Base-by-base conservation (phyloP, 2,888 invertebrate species). In the Sinopyrophorus schimmeli region DNA sequence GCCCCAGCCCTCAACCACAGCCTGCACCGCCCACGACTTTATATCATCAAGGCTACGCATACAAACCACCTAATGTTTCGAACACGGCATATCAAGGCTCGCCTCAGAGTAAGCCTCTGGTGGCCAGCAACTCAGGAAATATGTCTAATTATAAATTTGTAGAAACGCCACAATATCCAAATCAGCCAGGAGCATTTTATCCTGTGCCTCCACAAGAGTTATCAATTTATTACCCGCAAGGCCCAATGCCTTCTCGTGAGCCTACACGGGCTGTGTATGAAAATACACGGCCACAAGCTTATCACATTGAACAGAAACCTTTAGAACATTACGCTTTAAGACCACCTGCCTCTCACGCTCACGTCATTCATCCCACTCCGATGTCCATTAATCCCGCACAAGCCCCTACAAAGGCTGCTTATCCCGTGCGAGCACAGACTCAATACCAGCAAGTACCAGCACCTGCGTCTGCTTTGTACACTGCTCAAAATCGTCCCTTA, bases 341-440 rank as follows among this genome's bases (percentile, higher is more conserved):
- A 37, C 77, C 78, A 1, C 72, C 76, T 9, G 53, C 68, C 3
- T 64, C 66, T 3, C 70, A 67, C 47, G 74, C 76, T 46, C 80
- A 80, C 55, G 77, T 80, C n/a, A 75, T 80, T 34, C 80, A 80
- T 59, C 76, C 77, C 17, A 76, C 77, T 34, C 70, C 77, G 4
- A 77, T 81, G 54, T 77, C 80, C 1, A 76, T 80, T 49, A 80
- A 76, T 60, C 78, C 80, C 49, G 76, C 77, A 14, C 77, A 77
- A 16, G 77, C 78, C 62, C 81, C 82, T 48, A 74, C 83, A n/a
- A 87, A 89, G 67, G 85, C 89, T 50, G 90, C 90, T 2, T 92
- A 90, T 77, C 89, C 90, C 0, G 87, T 89, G 1, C 81, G 88
- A 55, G 82, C 82, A 43, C 79, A 80, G 50, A 80, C 80, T 55